Evolutionary conservation across 1,140 invertebrate genomes (phyloP).

Genomic region (Conus ventricosus): DNA sequence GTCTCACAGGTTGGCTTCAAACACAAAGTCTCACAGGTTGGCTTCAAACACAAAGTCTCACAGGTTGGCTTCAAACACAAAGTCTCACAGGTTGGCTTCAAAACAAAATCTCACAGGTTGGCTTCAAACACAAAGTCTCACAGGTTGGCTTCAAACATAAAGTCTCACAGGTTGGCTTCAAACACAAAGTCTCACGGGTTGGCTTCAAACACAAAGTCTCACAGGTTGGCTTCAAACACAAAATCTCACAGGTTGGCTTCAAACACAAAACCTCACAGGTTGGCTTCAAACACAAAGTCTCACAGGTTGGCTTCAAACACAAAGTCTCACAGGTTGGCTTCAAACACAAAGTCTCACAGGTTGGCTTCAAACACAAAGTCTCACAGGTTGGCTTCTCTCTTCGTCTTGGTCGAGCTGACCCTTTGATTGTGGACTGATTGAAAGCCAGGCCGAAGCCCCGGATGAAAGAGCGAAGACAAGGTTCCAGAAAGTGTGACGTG

Average conservation of each 20-base stretch:
- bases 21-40: conserved; percentile 78
- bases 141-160: conserved; percentile 81
- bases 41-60: conserved; percentile 79
- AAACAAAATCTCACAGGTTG: conserved; percentile 78
- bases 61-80: conserved; percentile 81
- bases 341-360: conserved; percentile 78
- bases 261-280: conserved; percentile 78
- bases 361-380: conserved; percentile 78
- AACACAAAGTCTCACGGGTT: conserved; percentile 78
- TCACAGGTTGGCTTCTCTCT: conserved; percentile 82
- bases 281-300: conserved; percentile 78
- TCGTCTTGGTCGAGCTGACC: conserved; percentile 86
- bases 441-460: conserved; percentile 92
- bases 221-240: conserved; percentile 83
- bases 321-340: conserved; percentile 80
- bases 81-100: conserved; percentile 81
- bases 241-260: conserved; percentile 80
- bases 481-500: conserved; percentile 91
- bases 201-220: conserved; percentile 77
- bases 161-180: conserved; percentile 81
- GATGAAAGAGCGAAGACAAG: conserved; percentile 88
- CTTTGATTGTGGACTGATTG: conserved; percentile 94
- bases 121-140: conserved; percentile 79
- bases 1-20: conserved; percentile 81
- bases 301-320: conserved; percentile 83